Conservation (phyloP, 92 coral and sea anemone genomes). For the Epizoanthus rinbou region DNA sequence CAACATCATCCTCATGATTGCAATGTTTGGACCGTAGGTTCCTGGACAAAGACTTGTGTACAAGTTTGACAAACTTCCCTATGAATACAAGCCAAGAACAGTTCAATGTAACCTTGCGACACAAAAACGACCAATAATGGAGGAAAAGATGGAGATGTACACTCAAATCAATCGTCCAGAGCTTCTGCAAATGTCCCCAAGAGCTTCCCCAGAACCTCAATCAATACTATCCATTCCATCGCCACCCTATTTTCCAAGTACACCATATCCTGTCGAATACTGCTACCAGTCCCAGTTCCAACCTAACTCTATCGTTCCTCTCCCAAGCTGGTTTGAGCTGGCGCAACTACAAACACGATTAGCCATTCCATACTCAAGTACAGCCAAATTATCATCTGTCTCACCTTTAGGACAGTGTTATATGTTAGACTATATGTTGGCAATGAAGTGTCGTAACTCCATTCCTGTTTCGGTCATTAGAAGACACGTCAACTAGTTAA, state of each 20-base stretch:
- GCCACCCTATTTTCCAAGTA: not conserved
- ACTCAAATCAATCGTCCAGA: not conserved
- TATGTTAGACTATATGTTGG: not conserved
- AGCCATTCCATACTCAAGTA: not conserved
- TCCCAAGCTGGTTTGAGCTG: slow-evolving; percentile 8
- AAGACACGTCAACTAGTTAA: not conserved
- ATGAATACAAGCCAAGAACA: slow-evolving; percentile 20
- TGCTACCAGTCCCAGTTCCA: not conserved
- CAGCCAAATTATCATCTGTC: not conserved
- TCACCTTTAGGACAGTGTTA: not conserved
- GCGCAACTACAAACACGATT: not conserved
- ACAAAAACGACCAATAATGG: not conserved
- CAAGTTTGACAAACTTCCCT: slow-evolving; percentile 37
- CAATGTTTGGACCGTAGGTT: not conserved
- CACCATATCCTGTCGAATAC: not conserved
- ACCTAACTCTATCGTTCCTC: not conserved
- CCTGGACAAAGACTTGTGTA: slow-evolving; percentile 45
- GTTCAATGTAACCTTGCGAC: not conserved
- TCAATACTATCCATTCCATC: not conserved
- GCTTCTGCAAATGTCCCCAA: not conserved
- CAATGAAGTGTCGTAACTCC: not conserved
- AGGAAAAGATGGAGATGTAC: not conserved
- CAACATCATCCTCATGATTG: too few relatives aligned
- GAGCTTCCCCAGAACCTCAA: not conserved
- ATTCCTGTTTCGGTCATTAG: slow-evolving; percentile 40